Evolutionary conservation across 1,140 invertebrate species (phyloP).

Genomic region (roundworm (Caenorhabditis elegans)): WBcel235 BX284602.5:8980001-8980500

Average conservation of each 20-base stretch:
- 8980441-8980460: neutral
- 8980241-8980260: no score
- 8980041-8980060: no score
- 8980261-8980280: conserved; percentile 55
- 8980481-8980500: conserved; percentile 55
- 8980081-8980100: no score
- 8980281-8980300: conserved; percentile 57
- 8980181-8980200: no score
- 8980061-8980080: no score
- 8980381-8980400: conserved; percentile 63
- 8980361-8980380: conserved; percentile 63
- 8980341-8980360: conserved; percentile 60
- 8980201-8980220: no score
- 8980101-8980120: no score
- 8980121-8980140: no score
- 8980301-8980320: conserved; percentile 59
- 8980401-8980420: conserved; percentile 62
- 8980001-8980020: conserved; percentile 65
- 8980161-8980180: no score
- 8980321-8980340: conserved; percentile 58
- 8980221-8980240: no score
- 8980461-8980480: no score
- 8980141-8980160: no score
- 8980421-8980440: conserved; percentile 64
- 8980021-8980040: conserved; percentile 65